Conservation (phyloP, 2,888 invertebrate genomes). For the Sinotaia quadrata region DNA sequence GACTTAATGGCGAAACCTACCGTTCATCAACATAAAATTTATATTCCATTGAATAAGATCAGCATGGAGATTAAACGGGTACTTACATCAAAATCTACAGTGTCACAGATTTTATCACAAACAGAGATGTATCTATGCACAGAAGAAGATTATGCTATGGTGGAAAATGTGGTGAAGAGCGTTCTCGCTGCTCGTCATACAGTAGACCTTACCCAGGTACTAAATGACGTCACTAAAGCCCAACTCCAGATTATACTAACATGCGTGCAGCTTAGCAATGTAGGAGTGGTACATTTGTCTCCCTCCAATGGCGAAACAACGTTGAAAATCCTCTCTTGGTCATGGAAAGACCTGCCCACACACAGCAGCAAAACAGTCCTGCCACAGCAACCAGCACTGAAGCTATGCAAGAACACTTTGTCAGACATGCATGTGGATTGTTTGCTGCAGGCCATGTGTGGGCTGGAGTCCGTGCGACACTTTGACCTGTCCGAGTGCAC, state of each 20-base stretch:
- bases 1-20: too few species aligned
- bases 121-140: background rate
- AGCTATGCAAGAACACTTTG: slow-evolving; percentile 12
- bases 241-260: slow-evolving; percentile 5
- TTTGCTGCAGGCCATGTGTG: slow-evolving; percentile 1
- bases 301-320: background rate
- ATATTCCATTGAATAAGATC: too few species aligned
- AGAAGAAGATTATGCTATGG: background rate
- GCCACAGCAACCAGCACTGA: slow-evolving; percentile 25
- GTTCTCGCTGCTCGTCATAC: slow-evolving; percentile 4
- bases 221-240: background rate
- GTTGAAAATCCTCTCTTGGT: background rate
- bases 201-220: slow-evolving; percentile 9
- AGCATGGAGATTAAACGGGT: too few species aligned
- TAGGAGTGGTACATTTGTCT: background rate
- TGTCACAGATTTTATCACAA: background rate
- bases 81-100: too few species aligned
- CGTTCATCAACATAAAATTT: too few species aligned
- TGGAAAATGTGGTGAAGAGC: background rate
- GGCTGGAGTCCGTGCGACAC: slow-evolving; percentile 10
- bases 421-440: background rate
- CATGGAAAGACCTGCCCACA: too few species aligned
- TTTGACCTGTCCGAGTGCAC: slow-evolving; percentile 18
- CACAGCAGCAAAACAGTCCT: too few species aligned
- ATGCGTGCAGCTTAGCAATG: slow-evolving; percentile 17